These are phyloP conservation scores for Pterostichus niger DNA, from an alignment of 2,888 invertebrate genomes.

Conservation along the genomic window DNA sequence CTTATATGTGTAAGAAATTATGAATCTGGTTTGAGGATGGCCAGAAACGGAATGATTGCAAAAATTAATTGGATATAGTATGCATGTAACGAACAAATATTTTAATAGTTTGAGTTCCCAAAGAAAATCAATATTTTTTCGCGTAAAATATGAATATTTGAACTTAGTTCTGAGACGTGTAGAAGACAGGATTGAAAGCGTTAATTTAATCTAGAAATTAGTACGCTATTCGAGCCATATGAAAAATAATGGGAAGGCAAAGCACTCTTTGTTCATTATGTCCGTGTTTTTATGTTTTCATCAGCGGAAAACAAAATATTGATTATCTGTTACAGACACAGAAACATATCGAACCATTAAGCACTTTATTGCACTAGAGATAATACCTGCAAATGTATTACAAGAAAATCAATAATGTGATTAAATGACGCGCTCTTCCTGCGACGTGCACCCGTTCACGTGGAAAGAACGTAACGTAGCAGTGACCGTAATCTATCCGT, in stretches of 20 bases:
- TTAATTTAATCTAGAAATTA: neutral
- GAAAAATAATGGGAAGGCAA: too few species aligned
- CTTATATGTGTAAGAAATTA: too few species aligned
- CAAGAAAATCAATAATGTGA: constrained; percentile 54
- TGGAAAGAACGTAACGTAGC: constrained; percentile 47
- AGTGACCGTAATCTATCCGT: constrained; percentile 58
- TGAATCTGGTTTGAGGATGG: too few species aligned
- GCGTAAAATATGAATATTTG: too few species aligned
- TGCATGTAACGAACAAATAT: too few species aligned
- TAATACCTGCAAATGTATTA: constrained; percentile 59
- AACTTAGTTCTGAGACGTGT: too few species aligned
- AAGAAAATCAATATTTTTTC: too few species aligned
- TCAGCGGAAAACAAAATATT: constrained; percentile 27
- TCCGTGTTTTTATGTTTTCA: neutral
- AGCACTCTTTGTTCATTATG: too few species aligned
- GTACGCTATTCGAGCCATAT: too few species aligned
- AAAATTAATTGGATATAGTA: too few species aligned
- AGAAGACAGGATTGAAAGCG: neutral
- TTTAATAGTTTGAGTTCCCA: too few species aligned
- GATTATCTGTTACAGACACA: constrained; percentile 9
- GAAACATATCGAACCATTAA: constrained; percentile 49
- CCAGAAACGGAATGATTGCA: too few species aligned
- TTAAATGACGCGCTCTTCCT: constrained; percentile 37
- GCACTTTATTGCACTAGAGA: constrained; percentile 49
- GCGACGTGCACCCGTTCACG: neutral